phyloP scores from a whole-genome alignment of 1,140 invertebrate species.

The Augochlora pura region DNA sequence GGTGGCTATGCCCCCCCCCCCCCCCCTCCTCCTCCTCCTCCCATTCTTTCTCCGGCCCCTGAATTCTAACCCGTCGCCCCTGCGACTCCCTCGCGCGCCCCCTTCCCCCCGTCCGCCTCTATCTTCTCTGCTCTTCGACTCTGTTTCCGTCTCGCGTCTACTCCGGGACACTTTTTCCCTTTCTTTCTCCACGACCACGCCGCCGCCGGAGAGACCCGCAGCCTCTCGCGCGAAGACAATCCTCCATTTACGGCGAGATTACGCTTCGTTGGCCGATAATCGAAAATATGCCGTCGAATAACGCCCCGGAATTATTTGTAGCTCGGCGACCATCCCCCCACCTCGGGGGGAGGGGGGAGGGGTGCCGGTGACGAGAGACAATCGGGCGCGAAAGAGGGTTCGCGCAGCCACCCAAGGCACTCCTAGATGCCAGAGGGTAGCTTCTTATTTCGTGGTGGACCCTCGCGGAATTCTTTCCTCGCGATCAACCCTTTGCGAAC shows the following conservation, averaged over 20 bases:
- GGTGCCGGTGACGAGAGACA: conserved; percentile 51
- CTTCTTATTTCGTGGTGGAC: background rate
- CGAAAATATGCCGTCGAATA: conserved; percentile 78
- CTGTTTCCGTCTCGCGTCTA: conserved; percentile 34
- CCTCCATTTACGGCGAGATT: conserved; percentile 77
- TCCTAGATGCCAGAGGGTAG: conserved; percentile 2
- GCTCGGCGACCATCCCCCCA: conserved; percentile 16
- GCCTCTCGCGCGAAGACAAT: conserved; percentile 76
- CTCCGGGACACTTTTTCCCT: too few relatives aligned
- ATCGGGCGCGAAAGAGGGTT: conserved; percentile 51
- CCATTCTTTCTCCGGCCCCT: conserved; percentile 3
- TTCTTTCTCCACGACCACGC: background rate
- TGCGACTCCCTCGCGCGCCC: conserved; percentile 14
- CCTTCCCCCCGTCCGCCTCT: conserved; percentile 9
- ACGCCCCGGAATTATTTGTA: conserved; percentile 74
- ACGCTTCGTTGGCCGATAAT: conserved; percentile 79
- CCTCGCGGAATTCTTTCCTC: too few relatives aligned
- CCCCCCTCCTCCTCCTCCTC: too few relatives aligned
- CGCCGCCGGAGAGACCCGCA: conserved; percentile 63
- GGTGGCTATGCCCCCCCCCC: conserved; percentile 68
- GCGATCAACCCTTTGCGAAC: too few relatives aligned
- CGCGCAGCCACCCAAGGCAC: background rate
- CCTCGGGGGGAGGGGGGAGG: too few relatives aligned
- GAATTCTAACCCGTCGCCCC: conserved; percentile 26
- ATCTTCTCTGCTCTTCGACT: conserved; percentile 32